phyloP scores from a whole-genome alignment of 1,140 invertebrate species.

The Drosophila watanabei region DNA sequence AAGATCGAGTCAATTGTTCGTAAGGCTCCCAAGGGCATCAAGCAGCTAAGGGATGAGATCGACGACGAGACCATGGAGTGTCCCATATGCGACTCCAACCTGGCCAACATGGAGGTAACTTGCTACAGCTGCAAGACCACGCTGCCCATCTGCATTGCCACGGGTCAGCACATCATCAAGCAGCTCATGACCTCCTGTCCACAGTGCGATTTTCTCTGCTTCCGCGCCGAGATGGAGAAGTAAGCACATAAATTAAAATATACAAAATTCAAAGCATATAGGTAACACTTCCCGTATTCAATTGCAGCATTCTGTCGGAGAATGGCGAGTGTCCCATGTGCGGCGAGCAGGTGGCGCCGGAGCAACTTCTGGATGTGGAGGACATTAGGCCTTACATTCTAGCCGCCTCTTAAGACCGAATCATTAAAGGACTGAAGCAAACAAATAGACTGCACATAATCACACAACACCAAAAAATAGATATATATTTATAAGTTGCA shows the following conservation, averaged over 20 bases:
- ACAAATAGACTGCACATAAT: conserved; percentile 68
- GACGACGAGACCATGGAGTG: conserved; percentile 89
- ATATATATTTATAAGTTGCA: conserved; percentile 41
- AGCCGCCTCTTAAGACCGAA: conserved; percentile 63
- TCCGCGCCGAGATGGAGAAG: conserved; percentile 91
- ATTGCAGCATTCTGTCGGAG: conserved; percentile 90
- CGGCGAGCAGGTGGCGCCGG: conserved; percentile 89
- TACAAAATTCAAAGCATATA: background rate
- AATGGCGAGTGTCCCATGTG: conserved; percentile 96
- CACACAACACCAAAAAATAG: conserved; percentile 67
- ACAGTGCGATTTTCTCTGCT: conserved; percentile 97
- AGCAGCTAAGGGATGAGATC: conserved; percentile 87
- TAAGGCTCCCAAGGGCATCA: conserved; percentile 89
- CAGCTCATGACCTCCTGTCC: conserved; percentile 96
- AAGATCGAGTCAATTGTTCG: conserved; percentile 98
- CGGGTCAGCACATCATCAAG: conserved; percentile 96
- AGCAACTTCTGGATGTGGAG: conserved; percentile 87
- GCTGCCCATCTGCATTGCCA: conserved; percentile 97
- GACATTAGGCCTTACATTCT: conserved; percentile 86
- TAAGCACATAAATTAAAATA: conserved; percentile 86
- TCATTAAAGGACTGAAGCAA: conserved; percentile 32
- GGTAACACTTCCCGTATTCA: conserved; percentile 5
- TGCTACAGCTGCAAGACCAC: conserved; percentile 95
- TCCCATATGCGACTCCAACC: conserved; percentile 92
- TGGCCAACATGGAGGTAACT: conserved; percentile 92